Evolutionary conservation across 2,797 vertebrate genomes (phyloP), one percentile per base, ranked within the genome.

Genomic region (Melanotaenia nigrans): DNA sequence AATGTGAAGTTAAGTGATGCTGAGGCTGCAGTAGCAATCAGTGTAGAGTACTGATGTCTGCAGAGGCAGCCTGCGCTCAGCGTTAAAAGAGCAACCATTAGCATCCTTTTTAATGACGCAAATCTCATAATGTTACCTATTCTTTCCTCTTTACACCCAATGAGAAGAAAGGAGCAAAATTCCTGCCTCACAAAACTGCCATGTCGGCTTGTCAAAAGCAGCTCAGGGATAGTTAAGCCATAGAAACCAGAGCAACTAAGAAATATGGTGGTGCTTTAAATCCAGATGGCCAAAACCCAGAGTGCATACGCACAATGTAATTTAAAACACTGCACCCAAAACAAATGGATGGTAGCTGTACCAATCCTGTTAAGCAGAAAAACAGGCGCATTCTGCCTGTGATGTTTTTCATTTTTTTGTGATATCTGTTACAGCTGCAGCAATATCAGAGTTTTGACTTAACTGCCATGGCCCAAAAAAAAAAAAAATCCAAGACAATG

Each of bases 1-100:
- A 92, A 93, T 91, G 87, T 86, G 83, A 87, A 87, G 89, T 87
- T 93, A 92, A 92, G 90, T 91, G 92, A 92, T 90, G 87, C 92
- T 84, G 93, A 92, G 85, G 88, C 89, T 88, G 87, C 91, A 89
- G 84, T 78, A 65, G 86, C 88, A 93, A 91, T 90, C 88, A 86
- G 84, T 59, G 84, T 72, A 61, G 84, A 85, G 80, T 84, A 84
- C 82, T 80, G 88, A 87, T 90, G 88, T 90, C 89, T 90, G 88
- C 88, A 85, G 83, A 84, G 82, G 82, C 87, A 84, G 82, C 79
- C 77, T 67, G 58, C 68, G 89, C 82, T 78, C 73, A 5, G 79
- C 47, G 75, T 85, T 90, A 30, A 93, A 92, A 92, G 87, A 92
- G 81, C 80, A 78, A 79, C 87, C 85, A 93, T 94, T 94, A 93